A percentile compares a stretch with the other conserved stretches of the same genome.
Conservation (phyloP, 2,113 vertebrate species). For the Pelvicachromis taeniatus region DNA sequence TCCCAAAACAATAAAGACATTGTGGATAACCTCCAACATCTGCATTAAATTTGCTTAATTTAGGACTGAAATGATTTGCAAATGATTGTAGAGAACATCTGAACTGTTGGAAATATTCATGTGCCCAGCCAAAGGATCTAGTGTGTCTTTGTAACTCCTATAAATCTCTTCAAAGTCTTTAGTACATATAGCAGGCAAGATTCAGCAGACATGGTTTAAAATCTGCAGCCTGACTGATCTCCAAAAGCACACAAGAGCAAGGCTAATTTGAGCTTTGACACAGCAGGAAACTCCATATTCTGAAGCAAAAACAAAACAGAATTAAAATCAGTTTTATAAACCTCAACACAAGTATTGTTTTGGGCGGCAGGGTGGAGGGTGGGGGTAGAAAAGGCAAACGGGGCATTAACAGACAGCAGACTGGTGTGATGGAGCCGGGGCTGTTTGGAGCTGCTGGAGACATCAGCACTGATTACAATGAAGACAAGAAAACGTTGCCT, state of each 20-base stretch:
- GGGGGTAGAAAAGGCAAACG: neutral
- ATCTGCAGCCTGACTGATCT: neutral
- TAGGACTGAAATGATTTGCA: neutral
- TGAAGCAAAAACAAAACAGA: neutral
- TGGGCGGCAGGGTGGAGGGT: rapidly evolving
- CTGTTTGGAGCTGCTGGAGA: conserved; percentile 15
- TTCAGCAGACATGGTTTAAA: neutral
- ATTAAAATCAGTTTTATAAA: neutral
- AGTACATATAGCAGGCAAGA: neutral
- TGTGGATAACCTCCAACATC: neutral
- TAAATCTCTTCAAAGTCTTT: neutral
- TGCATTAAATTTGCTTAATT: neutral
- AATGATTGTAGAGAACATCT: neutral
- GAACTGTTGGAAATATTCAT: neutral
- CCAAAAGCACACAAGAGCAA: neutral
- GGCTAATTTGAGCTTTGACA: neutral
- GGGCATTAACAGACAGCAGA: neutral
- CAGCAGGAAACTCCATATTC: neutral
- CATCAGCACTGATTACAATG: conserved; percentile 11
- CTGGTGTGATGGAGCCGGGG: neutral
- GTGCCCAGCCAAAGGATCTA: neutral
- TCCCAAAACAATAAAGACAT: neutral
- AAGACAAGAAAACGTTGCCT: conserved; percentile 12
- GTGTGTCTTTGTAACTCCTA: neutral
- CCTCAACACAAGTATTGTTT: neutral